Evolutionary conservation across 2,888 invertebrate genomes (phyloP).

Genomic region (Ceratothoa steindachneri): DNA sequence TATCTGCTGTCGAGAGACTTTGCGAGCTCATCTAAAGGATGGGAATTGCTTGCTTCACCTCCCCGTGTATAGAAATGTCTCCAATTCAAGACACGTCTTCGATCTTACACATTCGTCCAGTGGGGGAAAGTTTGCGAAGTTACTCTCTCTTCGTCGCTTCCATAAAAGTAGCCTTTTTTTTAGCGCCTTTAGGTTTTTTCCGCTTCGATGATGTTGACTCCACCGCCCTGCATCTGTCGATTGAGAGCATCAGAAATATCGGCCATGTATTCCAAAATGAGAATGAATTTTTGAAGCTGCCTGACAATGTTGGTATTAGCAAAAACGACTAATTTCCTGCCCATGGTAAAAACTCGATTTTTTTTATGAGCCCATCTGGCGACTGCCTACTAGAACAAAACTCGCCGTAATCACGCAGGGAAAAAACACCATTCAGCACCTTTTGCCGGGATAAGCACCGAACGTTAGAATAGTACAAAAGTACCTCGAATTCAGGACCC

Average conservation of each 20-base stretch:
- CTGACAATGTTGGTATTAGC: constrained; percentile 24
- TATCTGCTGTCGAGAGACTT: too few species aligned
- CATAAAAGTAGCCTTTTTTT: constrained; percentile 10
- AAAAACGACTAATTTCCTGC: constrained; percentile 29
- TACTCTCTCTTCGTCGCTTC: neutral
- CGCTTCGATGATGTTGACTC: constrained; percentile 26
- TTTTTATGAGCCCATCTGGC: too few species aligned
- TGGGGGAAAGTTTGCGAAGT: neutral
- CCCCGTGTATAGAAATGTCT: too few species aligned
- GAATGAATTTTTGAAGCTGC: constrained; percentile 44
- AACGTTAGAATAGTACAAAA: constrained; percentile 29
- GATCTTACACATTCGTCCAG: neutral
- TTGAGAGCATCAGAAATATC: constrained; percentile 30
- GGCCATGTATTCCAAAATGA: constrained; percentile 30
- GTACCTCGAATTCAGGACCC: constrained; percentile 28
- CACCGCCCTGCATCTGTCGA: constrained; percentile 25
- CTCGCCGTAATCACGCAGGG: too few species aligned
- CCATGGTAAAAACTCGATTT: too few species aligned
- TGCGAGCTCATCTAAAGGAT: too few species aligned
- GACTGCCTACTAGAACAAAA: too few species aligned
- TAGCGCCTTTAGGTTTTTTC: constrained; percentile 24
- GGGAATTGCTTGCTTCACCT: too few species aligned
- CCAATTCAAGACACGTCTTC: neutral
- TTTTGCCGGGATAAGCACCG: constrained; percentile 31
- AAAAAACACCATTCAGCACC: constrained; percentile 29